Base-by-base conservation (phyloP, 2,113 vertebrate species). In the Prionailurus bengalensis region DNA sequence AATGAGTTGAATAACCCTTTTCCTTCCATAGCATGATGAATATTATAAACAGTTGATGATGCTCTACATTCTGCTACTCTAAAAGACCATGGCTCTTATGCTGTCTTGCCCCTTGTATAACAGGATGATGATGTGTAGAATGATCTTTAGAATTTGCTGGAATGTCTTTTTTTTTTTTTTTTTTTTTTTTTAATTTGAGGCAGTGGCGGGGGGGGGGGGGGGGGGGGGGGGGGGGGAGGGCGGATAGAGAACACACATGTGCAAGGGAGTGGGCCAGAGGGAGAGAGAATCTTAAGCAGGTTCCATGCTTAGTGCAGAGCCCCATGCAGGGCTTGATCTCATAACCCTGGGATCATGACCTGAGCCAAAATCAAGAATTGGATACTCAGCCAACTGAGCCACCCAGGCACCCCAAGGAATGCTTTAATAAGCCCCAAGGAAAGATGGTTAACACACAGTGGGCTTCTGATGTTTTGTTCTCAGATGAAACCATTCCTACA, bases 381-480 rank as follows among this genome's bases (percentile, higher is more conserved):
- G 21, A 23, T 61, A 21, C 45, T 45, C 45, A 45, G 45, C 45
- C 45, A 45, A 9, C 45, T 45, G 45, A 45, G 45, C 45, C 45
- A 45, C 45, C 45, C 45, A 45, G 45, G 45, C 7, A 45, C 58
- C 58, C 21, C 58, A 61, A 61, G 58, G 58, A 23, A 45, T 95
- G 74, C 14, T 80, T 94, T 42, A 93, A 45, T 51, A 87, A 70
- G 86, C 48, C 16, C 63, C 48, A 45, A 95, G 73, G 84, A 15
- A 92, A 86, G 73, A 93, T 65, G 61, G 66, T 85, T 91, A 97
- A 29, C 71, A 81, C 39, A 79, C 4, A 88, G 71, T 82, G 87
- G 87, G 71, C 13, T 9, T 78, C 45, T 81, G 65, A 80, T 16
- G 5, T 81, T 92, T 87, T 92, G 33, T 96, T 82, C 33, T 94